A percentile compares a stretch with the other conserved stretches of the same genome.
Conservation (phyloP, 2,888 invertebrate genomes). For the Phortica magna region DNA sequence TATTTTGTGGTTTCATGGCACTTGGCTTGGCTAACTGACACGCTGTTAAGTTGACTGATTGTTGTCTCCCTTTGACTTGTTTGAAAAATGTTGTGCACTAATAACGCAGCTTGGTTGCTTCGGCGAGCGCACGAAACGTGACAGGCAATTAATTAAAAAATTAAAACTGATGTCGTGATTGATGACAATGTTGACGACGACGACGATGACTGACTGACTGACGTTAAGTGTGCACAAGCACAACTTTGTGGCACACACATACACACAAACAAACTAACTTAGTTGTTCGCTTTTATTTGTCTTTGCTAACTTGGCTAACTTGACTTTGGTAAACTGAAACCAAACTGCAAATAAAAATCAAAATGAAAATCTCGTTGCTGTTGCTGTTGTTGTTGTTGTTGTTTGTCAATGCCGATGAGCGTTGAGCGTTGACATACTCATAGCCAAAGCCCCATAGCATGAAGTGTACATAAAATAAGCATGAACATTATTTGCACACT, state of each 20-base stretch:
- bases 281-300: background rate
- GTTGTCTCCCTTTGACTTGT: background rate
- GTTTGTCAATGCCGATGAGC: background rate
- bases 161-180: conserved; percentile 47
- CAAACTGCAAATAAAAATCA: background rate
- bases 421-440: background rate
- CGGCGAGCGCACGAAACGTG: conserved; percentile 50
- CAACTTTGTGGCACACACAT: background rate
- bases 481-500: conserved; percentile 20
- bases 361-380: background rate
- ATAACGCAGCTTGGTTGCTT: too few species aligned
- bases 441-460: background rate
- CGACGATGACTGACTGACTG: background rate
- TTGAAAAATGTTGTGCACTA: too few species aligned
- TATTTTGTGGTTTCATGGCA: conserved; percentile 26
- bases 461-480: background rate
- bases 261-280: background rate
- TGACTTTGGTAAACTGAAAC: background rate
- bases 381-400: background rate
- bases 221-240: background rate
- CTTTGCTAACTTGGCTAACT: background rate
- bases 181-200: background rate
- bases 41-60: background rate
- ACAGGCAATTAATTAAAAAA: conserved; percentile 71
- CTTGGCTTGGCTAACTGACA: background rate